A percentile compares a stretch with the other conserved stretches of the same genome.
Evolutionary conservation across 35 echinoderm and acorn worm species (phyloP).

Genomic region (Lytechinus variegatus): DNA sequence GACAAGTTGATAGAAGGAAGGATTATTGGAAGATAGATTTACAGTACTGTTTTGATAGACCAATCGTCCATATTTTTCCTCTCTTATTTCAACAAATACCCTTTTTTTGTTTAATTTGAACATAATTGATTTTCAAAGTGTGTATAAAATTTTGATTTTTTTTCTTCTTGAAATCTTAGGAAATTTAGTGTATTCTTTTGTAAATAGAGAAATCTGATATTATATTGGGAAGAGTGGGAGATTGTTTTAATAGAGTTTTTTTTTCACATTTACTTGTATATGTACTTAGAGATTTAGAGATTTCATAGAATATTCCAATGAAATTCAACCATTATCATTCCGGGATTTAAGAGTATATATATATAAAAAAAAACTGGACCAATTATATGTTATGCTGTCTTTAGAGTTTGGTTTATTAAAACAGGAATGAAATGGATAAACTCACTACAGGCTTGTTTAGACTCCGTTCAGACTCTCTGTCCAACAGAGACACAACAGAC

Average conservation of each 20-base stretch:
- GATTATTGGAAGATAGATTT: neutral
- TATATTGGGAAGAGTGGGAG: neutral
- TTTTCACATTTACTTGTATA: neutral
- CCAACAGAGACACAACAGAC: too few species aligned
- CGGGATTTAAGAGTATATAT: neutral
- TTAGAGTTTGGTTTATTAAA: neutral
- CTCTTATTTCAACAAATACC: neutral
- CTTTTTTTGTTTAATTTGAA: neutral
- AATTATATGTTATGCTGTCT: neutral
- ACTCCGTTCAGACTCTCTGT: too few species aligned
- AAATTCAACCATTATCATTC: neutral
- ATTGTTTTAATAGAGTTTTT: neutral
- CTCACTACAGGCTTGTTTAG: neutral
- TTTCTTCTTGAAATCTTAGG: neutral
- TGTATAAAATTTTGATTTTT: neutral
- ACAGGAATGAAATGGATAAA: neutral
- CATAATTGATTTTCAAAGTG: neutral
- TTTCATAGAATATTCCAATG: neutral
- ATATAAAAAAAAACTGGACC: neutral
- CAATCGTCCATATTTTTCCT: neutral
- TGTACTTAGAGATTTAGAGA: neutral
- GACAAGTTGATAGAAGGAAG: neutral
- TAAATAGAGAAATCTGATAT: neutral
- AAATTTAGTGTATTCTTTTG: neutral
- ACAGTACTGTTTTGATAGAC: slow-evolving; percentile 17